Evolutionary conservation across 2,113 vertebrate genomes (phyloP), one percentile per base, ranked within the genome.

Genomic region (Muntiacus muntjak): DNA sequence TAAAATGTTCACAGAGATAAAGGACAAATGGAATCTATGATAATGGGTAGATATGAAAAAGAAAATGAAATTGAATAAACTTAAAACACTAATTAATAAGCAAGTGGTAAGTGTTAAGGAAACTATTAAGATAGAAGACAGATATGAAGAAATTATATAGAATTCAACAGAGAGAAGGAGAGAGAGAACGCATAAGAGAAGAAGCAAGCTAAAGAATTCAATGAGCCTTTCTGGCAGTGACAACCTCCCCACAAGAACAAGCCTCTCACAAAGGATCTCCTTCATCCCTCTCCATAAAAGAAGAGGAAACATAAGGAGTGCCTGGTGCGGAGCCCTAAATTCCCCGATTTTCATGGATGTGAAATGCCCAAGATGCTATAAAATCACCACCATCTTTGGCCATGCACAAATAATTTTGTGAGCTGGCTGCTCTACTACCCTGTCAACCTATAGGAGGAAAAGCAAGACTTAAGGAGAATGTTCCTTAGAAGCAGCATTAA

Each of bases 151-250:
- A 81, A 87, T 33, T 21, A 87, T 12, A 36, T 1, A 83, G 57
- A 96, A 94, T 17, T 64, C 45, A 83, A 76, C 11, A 87, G 14
- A 55, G 19, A 74, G 54, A 57, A 60, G 6, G 15, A 89, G 26
- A 95, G 36, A 85, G 2, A 23, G n/a, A 88, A 89, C 52, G 64
- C 16, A 71, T 40, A 91, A 95, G 17, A 85, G 6, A 64, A 85
- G 30, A 60, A 94, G 21, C 81, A 96, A 91, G 47, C 52, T 71
- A 85, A 96, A 94, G 82, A 71, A 81, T 12, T 91, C 43, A 90
- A 50, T 67, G 40, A 96, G 58, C 2, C 16, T 81, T 81, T 81
- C 78, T 81, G 47, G 78, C 45, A 19, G 17, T 81, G 9, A 81
- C 9, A 33, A 81, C 16, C 45, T 52, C 28, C 28, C 30, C 78